A percentile compares a stretch with the other conserved stretches of the same genome.
Conservation (phyloP, 2,113 vertebrate genomes). For the Hemichromis elongatus region DNA sequence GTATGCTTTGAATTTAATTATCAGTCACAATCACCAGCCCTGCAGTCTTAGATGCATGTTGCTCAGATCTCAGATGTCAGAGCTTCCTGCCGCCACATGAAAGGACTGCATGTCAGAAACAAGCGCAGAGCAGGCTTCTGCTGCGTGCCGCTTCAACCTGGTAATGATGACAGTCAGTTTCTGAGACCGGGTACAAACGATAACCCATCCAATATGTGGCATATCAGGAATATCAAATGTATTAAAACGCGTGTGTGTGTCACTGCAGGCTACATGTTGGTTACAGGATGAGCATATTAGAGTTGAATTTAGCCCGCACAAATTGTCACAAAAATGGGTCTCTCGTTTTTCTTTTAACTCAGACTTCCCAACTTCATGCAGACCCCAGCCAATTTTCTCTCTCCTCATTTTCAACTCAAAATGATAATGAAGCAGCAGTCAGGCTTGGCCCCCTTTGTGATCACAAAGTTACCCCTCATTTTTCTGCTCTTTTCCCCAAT, state of each 20-base stretch:
- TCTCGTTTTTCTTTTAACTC: background rate
- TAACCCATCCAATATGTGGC: background rate
- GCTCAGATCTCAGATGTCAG: background rate
- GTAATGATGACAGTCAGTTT: background rate
- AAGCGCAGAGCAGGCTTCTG: background rate
- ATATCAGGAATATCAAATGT: background rate
- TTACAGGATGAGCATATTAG: background rate
- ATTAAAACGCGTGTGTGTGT: background rate
- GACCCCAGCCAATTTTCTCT: background rate
- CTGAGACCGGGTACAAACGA: background rate
- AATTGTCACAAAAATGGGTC: background rate
- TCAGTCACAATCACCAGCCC: background rate
- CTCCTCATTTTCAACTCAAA: background rate
- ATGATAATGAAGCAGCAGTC: slow-evolving; percentile 9
- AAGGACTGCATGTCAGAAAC: background rate
- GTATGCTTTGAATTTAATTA: background rate
- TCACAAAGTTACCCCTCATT: background rate
- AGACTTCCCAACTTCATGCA: background rate
- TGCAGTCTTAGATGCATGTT: background rate
- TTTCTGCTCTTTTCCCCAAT: background rate
- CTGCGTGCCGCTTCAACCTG: background rate
- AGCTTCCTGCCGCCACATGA: background rate
- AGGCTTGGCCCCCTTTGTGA: background rate
- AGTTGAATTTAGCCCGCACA: background rate
- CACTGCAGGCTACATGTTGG: background rate